Evolutionary conservation across 2,113 vertebrate species (phyloP).

Genomic region (Ascaphus truei): DNA sequence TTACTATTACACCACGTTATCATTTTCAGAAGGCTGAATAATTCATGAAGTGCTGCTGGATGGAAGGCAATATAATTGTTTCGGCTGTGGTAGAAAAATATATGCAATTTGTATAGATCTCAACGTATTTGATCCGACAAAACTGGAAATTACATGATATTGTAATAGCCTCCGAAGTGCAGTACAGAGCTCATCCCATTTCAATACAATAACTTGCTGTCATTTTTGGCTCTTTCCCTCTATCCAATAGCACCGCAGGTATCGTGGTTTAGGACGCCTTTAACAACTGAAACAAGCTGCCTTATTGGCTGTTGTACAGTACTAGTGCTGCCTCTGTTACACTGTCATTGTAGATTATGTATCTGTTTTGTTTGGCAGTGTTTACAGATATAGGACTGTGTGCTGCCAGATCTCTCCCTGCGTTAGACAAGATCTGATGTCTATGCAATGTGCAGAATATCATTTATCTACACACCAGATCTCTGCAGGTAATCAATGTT

Average conservation of each 20-base stretch:
- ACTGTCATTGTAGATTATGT: background rate
- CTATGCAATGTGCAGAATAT: background rate
- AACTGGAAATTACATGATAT: no score
- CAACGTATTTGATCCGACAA: no score
- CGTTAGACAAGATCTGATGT: background rate
- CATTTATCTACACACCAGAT: background rate
- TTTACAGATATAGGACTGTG: background rate
- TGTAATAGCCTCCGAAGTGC: no score
- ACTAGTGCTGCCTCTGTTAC: background rate
- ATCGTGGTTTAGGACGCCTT: background rate
- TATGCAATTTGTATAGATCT: no score
- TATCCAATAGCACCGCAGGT: background rate
- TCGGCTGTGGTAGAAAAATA: no score
- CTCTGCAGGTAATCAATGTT: background rate
- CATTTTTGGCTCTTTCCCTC: no score
- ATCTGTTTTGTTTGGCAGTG: background rate
- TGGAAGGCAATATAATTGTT: no score
- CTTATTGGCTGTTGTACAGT: background rate
- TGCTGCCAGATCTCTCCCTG: background rate
- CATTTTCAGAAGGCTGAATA: no score
- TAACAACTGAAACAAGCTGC: background rate
- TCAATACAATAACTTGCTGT: no score
- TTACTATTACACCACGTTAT: no score
- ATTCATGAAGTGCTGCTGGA: no score
- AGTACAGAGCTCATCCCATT: no score